phyloP scores from a whole-genome alignment of 2,888 invertebrate species.

The Drosophila peninsularis region DNA sequence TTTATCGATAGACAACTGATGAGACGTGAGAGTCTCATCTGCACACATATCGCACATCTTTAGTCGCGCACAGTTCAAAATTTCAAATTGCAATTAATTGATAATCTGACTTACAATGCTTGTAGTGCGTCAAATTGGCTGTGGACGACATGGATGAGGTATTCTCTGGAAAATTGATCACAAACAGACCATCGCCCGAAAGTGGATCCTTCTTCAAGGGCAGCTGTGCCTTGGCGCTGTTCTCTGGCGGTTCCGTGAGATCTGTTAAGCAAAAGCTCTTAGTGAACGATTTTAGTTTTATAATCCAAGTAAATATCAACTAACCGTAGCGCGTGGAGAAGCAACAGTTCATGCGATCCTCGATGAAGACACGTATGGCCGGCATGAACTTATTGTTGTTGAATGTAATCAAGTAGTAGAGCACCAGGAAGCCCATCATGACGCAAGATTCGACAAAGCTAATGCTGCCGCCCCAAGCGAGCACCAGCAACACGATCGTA shows the following conservation, averaged over 20 bases:
- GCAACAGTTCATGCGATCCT: constrained; percentile 84
- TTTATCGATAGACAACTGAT: not conserved
- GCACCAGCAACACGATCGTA: constrained; percentile 88
- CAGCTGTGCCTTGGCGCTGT: constrained; percentile 83
- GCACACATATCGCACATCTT: not conserved
- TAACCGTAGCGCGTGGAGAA: constrained; percentile 83
- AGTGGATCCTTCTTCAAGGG: constrained; percentile 82
- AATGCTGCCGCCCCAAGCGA: constrained; percentile 92
- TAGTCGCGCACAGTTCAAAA: not conserved
- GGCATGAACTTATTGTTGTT: constrained; percentile 87
- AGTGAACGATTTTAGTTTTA: not conserved
- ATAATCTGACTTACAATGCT: constrained; percentile 83
- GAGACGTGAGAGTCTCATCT: not conserved
- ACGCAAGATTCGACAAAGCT: constrained; percentile 92
- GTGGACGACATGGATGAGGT: constrained; percentile 82
- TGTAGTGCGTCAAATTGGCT: constrained; percentile 77
- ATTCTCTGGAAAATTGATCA: constrained; percentile 81
- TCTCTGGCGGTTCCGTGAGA: constrained; percentile 83
- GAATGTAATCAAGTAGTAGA: constrained; percentile 91
- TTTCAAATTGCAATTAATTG: not conserved
- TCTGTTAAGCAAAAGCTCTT: constrained; percentile 70
- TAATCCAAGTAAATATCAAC: constrained; percentile 7
- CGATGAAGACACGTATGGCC: constrained; percentile 82
- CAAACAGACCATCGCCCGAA: constrained; percentile 82
- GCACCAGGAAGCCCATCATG: constrained; percentile 89